Base-by-base conservation (phyloP, 1,140 invertebrate genomes). In the Calliopsis andreniformis region DNA sequence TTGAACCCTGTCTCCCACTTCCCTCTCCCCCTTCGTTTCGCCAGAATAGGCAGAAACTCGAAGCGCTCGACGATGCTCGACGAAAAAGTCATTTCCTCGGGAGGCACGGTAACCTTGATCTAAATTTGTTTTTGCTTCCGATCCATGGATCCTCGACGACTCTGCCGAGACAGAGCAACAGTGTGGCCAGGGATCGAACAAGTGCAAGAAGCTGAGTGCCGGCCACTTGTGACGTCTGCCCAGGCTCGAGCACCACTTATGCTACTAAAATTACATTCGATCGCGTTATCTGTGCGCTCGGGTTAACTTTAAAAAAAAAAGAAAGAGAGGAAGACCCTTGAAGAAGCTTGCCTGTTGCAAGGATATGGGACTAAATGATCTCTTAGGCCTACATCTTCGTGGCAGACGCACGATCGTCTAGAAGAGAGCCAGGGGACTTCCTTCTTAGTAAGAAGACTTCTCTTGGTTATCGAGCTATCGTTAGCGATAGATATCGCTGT, bases 241-340 rank as follows among this genome's bases (percentile, higher is more conserved):
- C 35, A 39, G 61, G 75, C 82, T 92, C 90, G 86, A 92, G 91
- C 89, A 87, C 81, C 90, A 92, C 91, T 92, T 90, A 89, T 91
- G 90, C 88, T 91, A 90, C 91, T 92, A 92, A 92, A 92, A 92
- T 92, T 91, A 92, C 87, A 91, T 89, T 91, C 90, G 89, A 91
- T 91, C 90, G 89, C 86, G 86, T 90, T 91, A 91, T 90, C 90
- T 89, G 80, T 79, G 79, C 80, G 79, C 86, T 86, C 82, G 86
- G 86, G 83, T 89, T 88, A 86, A 86, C 87, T 89, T 86, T 84
- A 87, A 89, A 91, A 90, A 87, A 58, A 87, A 90, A 90, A 91
- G 35, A 87, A 90, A 90, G 90, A 87, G 35, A 39, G 10, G 35
- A 39, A 39, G 35, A 39, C 4, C 88, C 73, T 87, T 89, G 82